Evolutionary conservation across 2,113 vertebrate species (phyloP).

Genomic region (Monarcha castaneiventris): DNA sequence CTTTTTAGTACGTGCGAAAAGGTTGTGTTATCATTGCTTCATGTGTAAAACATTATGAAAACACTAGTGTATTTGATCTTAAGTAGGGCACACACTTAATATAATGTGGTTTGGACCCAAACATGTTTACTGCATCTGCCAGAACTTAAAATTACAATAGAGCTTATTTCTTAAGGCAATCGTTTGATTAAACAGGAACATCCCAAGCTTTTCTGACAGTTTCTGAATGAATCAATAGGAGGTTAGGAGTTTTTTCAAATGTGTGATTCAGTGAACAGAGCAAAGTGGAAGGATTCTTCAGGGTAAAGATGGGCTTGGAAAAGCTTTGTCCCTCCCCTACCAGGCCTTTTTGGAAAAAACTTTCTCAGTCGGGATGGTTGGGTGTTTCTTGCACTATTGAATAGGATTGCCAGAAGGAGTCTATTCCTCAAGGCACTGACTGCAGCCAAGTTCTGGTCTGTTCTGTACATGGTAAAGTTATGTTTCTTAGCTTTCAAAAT

Average conservation of each 20-base stretch:
- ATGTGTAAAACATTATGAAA: constrained; percentile 2
- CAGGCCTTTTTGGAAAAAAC: not conserved
- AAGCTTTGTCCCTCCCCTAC: not conserved
- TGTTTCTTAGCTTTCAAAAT: constrained; percentile 35
- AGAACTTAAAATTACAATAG: constrained; percentile 3
- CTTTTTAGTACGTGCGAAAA: not conserved
- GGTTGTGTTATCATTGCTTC: not conserved
- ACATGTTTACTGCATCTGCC: not conserved
- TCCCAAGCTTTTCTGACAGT: not conserved
- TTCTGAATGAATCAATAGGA: not conserved
- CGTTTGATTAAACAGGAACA: not conserved
- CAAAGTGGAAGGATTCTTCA: not conserved
- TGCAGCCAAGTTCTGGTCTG: constrained; percentile 18
- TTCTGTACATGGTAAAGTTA: constrained; percentile 10
- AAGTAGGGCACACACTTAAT: not conserved
- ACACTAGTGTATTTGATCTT: not conserved
- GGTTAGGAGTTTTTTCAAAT: not conserved
- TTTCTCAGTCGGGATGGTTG: not conserved
- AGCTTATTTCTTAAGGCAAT: not conserved
- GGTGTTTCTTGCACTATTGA: not conserved
- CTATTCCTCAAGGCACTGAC: not conserved
- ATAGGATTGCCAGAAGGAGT: constrained; percentile 32
- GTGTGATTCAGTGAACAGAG: not conserved
- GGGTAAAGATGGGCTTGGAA: not conserved
- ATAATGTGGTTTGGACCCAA: constrained; percentile 1